Conservation (phyloP, 2,888 invertebrate genomes). For the Agrochola circellaris region DNA sequence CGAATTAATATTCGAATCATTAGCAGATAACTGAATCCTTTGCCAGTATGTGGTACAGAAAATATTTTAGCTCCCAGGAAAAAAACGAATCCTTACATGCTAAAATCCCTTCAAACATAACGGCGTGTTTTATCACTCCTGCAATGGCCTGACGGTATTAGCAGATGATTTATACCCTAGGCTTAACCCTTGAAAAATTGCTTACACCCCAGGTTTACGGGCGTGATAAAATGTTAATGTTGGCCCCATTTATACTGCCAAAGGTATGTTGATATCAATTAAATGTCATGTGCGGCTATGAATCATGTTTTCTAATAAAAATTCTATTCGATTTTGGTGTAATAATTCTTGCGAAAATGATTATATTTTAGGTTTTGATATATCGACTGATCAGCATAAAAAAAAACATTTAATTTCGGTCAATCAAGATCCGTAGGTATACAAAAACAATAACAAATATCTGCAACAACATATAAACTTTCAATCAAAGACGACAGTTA, state of each 20-base stretch:
- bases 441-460: background rate
- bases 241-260: constrained; percentile 44
- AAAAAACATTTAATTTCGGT: no score
- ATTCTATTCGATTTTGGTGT: background rate
- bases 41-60: background rate
- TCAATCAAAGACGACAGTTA: background rate
- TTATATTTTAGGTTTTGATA: background rate
- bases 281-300: constrained; percentile 25
- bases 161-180: constrained; percentile 66
- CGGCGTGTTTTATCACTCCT: constrained; percentile 61
- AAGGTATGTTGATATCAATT: constrained; percentile 51
- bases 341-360: background rate
- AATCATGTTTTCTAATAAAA: constrained; percentile 32
- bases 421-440: background rate
- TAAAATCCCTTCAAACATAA: constrained; percentile 51
- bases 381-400: no score
- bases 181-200: constrained; percentile 67
- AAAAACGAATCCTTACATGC: constrained; percentile 7
- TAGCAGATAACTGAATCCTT: no score
- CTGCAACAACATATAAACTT: background rate
- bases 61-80: constrained; percentile 6
- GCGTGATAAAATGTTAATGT: constrained; percentile 64
- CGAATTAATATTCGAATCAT: no score
- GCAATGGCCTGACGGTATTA: constrained; percentile 64
- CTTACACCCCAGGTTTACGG: constrained; percentile 60